Evolutionary conservation across 2,888 invertebrate genomes (phyloP), one percentile per base, ranked within the genome.

Genomic region (Steinernema carpocapsae): DNA sequence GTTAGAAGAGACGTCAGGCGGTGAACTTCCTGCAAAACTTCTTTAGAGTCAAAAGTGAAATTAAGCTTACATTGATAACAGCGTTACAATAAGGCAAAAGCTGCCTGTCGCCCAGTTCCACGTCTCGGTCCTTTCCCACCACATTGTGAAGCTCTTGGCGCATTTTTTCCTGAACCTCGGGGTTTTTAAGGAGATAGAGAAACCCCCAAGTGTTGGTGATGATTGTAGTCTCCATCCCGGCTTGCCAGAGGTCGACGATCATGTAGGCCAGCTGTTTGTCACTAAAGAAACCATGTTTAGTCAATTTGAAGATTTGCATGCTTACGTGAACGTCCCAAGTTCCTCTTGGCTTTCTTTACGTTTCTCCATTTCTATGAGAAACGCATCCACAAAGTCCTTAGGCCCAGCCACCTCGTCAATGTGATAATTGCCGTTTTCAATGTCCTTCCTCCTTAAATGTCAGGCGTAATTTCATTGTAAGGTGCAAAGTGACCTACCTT

Each of bases 1-100:
- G 80, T 77, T 6, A 78, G 74, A 14, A 83, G 75, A n/a, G 74
- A 77, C 19, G 72, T 78, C 7, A 76, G 42, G 14, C 83, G 76
- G 64, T 79, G 77, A 7, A 79, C 72, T 56, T 81, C 81, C n/a
- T 74, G 46, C 17, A 79, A 32, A 64, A 14, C 7, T 7, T 43
- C 43, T n/a, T 10, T 6, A 6, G 51, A n/a, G 51, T 51, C 12
- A n/a, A 19, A 51, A 51, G 12, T 51, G 51, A 43, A n/a, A n/a
- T n/a, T n/a, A n/a, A n/a, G n/a, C 43, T 37, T 70, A 70, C 70
- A 10, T 32, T 70, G 17, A 70, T 14, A 17, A 42, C 70, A 2
- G 37, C 70, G 17, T 37, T 70, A n/a, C 42, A 42, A 42, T 70
- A 70, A 2, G 70, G 70, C 22, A 70, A n/a, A 4, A 42, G 17